Conservation (phyloP, 2,888 invertebrate genomes). For the Melipona bicolor region DNA sequence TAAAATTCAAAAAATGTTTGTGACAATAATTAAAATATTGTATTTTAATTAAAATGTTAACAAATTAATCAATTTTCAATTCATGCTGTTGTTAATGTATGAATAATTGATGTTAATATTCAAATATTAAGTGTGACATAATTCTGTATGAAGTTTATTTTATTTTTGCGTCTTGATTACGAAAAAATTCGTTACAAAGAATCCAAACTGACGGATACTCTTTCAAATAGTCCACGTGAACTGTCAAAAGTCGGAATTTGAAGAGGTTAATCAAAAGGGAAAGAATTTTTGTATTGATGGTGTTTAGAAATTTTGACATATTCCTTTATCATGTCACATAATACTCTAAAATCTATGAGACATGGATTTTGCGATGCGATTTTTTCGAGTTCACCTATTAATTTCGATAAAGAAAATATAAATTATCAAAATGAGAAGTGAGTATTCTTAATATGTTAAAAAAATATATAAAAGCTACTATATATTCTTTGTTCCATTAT, state of each 20-base stretch:
- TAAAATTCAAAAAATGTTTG: constrained; percentile 33
- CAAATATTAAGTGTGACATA: background rate
- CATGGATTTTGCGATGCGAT: constrained; percentile 81
- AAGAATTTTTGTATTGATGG: constrained; percentile 30
- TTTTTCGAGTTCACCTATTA: constrained; percentile 79
- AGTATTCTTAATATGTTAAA: constrained; percentile 55
- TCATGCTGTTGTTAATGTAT: background rate
- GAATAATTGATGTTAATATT: background rate
- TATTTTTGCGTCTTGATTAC: background rate
- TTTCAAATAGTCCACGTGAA: background rate
- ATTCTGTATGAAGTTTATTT: background rate
- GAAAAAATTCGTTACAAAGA: constrained; percentile 25
- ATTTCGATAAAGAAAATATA: constrained; percentile 74
- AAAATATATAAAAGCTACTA: background rate
- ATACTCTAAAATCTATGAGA: constrained; percentile 45
- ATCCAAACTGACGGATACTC: constrained; percentile 14
- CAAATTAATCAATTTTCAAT: constrained; percentile 5
- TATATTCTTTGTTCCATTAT: background rate
- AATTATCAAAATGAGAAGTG: constrained; percentile 66
- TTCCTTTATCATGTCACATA: constrained; percentile 70
- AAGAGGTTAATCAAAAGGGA: constrained; percentile 46
- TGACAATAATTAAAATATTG: background rate
- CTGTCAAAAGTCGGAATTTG: constrained; percentile 27
- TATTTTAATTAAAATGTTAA: background rate
- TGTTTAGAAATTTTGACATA: background rate